Percentiles rank a stretch among this genome's conserved stretches.
Evolutionary conservation across 2,888 invertebrate genomes (phyloP).

Genomic region (Gymnocheta viridis): DNA sequence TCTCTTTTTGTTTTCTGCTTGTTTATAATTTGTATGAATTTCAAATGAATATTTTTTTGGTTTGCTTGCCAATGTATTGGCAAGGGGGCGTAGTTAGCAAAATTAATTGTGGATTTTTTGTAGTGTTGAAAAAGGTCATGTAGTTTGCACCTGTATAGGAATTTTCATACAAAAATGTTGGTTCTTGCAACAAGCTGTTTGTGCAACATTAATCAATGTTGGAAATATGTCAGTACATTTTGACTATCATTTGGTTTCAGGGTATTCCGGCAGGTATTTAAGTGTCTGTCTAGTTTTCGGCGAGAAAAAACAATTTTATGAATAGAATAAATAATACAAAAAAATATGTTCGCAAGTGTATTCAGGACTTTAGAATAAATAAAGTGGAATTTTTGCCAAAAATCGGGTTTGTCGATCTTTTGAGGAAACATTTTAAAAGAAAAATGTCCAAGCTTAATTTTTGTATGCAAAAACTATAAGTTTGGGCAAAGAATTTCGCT

Average conservation of each 20-base stretch:
- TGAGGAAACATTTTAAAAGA: no score
- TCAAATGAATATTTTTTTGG: slow-evolving; percentile 7
- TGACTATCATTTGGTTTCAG: background rate
- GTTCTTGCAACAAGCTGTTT: background rate
- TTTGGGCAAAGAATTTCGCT: no score
- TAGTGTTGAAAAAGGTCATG: background rate
- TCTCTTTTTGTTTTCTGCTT: background rate
- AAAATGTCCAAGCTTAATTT: no score
- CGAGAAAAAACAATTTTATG: no score
- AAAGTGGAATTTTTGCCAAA: no score
- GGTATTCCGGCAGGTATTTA: background rate
- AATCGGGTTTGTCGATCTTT: no score
- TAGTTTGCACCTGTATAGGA: background rate
- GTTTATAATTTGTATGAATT: slow-evolving; percentile 4
- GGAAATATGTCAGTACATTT: background rate
- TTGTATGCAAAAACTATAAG: no score
- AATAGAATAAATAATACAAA: no score
- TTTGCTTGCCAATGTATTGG: background rate
- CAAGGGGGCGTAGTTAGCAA: slow-evolving; percentile 32
- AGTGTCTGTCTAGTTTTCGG: background rate
- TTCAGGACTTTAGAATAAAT: no score
- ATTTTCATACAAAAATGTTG: background rate
- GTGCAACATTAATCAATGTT: slow-evolving; percentile 7
- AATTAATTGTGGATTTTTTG: slow-evolving; percentile 25
- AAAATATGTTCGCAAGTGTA: no score